Base-by-base conservation (phyloP, 2,113 vertebrate species). In the Oncorhynchus mykiss region DNA sequence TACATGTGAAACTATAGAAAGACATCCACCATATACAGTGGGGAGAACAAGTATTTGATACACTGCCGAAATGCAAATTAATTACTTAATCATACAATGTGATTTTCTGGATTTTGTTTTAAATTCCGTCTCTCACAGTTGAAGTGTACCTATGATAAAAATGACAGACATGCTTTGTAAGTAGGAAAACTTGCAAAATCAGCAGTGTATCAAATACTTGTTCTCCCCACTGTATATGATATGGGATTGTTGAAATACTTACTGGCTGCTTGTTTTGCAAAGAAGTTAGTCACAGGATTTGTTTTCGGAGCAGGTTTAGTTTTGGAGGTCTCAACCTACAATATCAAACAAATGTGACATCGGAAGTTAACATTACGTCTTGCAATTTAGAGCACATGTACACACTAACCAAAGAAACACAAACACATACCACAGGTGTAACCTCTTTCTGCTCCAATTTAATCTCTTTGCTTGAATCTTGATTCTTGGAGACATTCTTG, bases 201-300 rank as follows among this genome's bases (percentile, higher is more conserved):
- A 6, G 34, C 6, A 5, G 1, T 5, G 5, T 6, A 7, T 5
- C 6, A 1, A 34, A 34, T 34, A 22, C 4, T n/a, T 20, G 1
- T 6, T 60, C n/a, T 3, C 2, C 57, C 57, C 20, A 2, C 3
- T 60, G 20, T 31, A 34, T 62, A 3, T 62, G 14, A 24, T 16
- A 62, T 22, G n/a, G n/a, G n/a, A 48, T 24, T n/a, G 25, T 65
- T n/a, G n/a, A 64, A 75, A 76, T 74, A 93, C 96, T 97, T 90
- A 98, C 96, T 96, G 84, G 92, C 82, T 72, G 93, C 88, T 88
- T 95, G 94, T 92, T 88, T 96, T 60, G 95, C 95, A 91, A 98
- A 99, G 88, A 98, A 98, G 87, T 98, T 97, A 77, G 78, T 92
- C 84, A 94, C 83, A 1, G 88, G 74, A 72, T 65, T 96, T 39